These are phyloP conservation scores for Sebastes melanostomus DNA, from an alignment of 2,797 vertebrate genomes.

Conservation along the genomic window DNA sequence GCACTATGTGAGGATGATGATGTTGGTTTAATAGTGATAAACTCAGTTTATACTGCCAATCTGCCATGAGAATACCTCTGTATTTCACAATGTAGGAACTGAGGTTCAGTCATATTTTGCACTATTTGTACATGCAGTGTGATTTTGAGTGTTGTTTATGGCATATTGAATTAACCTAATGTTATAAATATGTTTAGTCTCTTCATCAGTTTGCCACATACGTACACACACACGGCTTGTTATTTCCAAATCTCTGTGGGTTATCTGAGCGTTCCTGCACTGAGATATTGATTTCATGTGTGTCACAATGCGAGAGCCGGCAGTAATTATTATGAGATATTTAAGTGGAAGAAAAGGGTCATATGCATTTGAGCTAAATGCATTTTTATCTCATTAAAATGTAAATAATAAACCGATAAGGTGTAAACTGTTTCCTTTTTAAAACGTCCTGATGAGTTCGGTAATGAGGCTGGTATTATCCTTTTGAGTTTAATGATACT, in stretches of 20 bases:
- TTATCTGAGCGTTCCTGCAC: background rate
- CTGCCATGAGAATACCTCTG: background rate
- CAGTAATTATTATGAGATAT: background rate
- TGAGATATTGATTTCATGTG: conserved; percentile 14
- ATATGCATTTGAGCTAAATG: background rate
- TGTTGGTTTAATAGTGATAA: background rate
- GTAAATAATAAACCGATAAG: conserved; percentile 57
- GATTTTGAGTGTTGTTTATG: background rate
- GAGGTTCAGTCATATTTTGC: background rate
- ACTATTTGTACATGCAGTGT: background rate
- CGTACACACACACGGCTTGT: background rate
- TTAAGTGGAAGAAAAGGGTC: conserved; percentile 8
- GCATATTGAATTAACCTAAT: background rate
- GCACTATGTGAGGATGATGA: background rate
- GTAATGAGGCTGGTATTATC: conserved; percentile 54
- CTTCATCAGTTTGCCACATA: background rate
- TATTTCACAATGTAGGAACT: background rate
- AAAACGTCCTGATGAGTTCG: conserved; percentile 33
- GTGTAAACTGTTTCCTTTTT: conserved; percentile 46
- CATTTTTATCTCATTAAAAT: conserved; percentile 50
- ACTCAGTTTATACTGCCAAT: background rate
- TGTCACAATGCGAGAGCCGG: background rate
- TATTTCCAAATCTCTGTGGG: conserved; percentile 1
- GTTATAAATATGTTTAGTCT: background rate
- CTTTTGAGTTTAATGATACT: conserved; percentile 59